Conservation (phyloP, 2,888 invertebrate genomes). For the Salticus scenicus region DNA sequence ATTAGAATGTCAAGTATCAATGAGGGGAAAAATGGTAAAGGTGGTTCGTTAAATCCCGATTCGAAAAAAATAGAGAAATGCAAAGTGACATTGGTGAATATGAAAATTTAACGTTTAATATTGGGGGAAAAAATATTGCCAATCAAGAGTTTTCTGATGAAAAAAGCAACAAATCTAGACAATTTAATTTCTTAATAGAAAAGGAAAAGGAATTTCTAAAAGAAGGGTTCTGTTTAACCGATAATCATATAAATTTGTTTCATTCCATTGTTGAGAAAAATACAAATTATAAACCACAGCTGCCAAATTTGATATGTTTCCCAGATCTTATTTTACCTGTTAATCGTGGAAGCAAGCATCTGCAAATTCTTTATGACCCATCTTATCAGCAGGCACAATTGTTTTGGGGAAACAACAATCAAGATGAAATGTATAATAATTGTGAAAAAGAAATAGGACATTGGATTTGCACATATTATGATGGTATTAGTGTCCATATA, state of each 20-base stretch:
- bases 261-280: background rate
- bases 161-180: no score
- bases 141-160: no score
- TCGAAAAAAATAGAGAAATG: background rate
- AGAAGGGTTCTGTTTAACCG: background rate
- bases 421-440: no score
- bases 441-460: no score
- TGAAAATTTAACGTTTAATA: background rate
- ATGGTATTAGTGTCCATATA: background rate
- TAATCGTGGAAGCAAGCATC: background rate
- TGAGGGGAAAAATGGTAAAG: no score
- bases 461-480: background rate
- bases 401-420: no score
- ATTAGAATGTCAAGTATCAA: background rate
- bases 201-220: background rate
- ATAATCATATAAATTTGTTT: background rate
- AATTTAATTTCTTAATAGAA: background rate
- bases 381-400: background rate
- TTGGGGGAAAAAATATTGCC: no score
- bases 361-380: background rate
- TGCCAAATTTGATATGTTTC: no score
- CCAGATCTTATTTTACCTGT: background rate
- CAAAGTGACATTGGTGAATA: background rate
- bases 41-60: background rate
- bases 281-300: background rate